phyloP scores from a whole-genome alignment of 2,797 vertebrate genomes.

The Acipenser ruthenus region DNA sequence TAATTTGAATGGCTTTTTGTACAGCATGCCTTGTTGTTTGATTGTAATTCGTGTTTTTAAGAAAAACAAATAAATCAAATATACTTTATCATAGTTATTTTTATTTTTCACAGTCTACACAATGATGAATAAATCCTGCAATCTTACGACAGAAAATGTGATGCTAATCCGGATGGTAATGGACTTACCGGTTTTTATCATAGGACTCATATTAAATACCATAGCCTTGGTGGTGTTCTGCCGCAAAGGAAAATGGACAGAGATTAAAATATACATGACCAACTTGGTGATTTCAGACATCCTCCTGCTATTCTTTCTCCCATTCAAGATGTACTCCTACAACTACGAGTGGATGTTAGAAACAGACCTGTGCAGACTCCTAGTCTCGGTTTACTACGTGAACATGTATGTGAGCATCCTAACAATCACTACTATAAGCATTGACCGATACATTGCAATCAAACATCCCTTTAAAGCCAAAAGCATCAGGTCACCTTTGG shows the following conservation, averaged over 20 bases:
- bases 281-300: slow-evolving; percentile 48
- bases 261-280: slow-evolving; percentile 55
- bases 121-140: slow-evolving; percentile 15
- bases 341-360: slow-evolving; percentile 14
- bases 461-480: slow-evolving; percentile 43
- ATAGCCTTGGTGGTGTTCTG: slow-evolving; percentile 41
- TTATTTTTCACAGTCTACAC: too few species aligned
- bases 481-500: slow-evolving; percentile 32
- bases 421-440: slow-evolving; percentile 48
- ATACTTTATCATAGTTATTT: too few species aligned
- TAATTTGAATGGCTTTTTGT: too few species aligned
- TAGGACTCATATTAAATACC: slow-evolving; percentile 44
- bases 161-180: slow-evolving; percentile 15
- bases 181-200: slow-evolving; percentile 41
- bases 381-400: slow-evolving; percentile 43
- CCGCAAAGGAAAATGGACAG: slow-evolving; percentile 39
- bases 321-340: slow-evolving; percentile 48
- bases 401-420: slow-evolving; percentile 64
- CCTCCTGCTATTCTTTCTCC: slow-evolving; percentile 60
- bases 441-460: slow-evolving; percentile 47
- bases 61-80: too few species aligned
- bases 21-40: too few species aligned
- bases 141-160: rapidly evolving
- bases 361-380: slow-evolving; percentile 31
- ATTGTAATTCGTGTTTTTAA: too few species aligned